These are phyloP conservation scores for Oreortyx pictus DNA, from an alignment of 2,797 vertebrate species.

Conservation along the genomic window DNA sequence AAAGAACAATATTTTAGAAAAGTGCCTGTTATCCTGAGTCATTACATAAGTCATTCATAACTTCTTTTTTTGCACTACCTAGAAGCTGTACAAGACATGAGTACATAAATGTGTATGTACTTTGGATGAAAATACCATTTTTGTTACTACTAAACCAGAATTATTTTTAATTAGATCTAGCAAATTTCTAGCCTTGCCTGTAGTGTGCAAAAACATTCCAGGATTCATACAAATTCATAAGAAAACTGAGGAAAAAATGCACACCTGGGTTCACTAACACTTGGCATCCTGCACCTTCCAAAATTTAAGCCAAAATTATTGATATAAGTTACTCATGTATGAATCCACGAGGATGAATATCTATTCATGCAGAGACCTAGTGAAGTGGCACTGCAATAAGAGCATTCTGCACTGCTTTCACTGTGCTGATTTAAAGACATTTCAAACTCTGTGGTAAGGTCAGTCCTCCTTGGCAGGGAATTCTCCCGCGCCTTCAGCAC, in stretches of 20 bases:
- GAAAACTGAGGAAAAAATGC: not conserved
- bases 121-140: not conserved
- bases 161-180: not conserved
- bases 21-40: not conserved
- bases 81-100: not conserved
- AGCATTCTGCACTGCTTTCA: not conserved
- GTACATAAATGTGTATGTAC: not conserved
- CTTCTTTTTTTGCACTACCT: not conserved
- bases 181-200: not conserved
- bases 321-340: not conserved
- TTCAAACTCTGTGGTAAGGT: not conserved
- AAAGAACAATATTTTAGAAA: not conserved
- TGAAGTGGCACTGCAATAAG: not conserved
- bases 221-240: not conserved
- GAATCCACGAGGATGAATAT: not conserved
- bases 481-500: not conserved
- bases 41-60: not conserved
- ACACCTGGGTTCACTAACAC: not conserved
- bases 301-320: not conserved
- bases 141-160: not conserved
- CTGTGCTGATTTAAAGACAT: not conserved
- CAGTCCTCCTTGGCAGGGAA: not conserved
- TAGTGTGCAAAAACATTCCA: not conserved
- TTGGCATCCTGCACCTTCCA: not conserved
- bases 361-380: not conserved